phyloP scores from a whole-genome alignment of 2,797 vertebrate genomes.

The Monodelphis domestica region DNA sequence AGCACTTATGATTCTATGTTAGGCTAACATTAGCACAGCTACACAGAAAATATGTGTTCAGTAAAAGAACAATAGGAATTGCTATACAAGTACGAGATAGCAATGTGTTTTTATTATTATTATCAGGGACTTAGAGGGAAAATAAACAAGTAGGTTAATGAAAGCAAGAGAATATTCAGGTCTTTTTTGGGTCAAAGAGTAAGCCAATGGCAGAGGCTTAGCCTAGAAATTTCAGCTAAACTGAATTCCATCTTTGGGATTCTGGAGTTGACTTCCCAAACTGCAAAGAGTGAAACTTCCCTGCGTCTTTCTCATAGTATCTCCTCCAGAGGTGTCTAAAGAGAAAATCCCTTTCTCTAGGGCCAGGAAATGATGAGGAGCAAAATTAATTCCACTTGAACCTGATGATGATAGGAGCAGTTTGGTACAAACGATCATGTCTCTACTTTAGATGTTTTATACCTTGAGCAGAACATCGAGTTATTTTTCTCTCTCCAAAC shows the following conservation, averaged over 20 bases:
- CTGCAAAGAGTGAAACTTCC: conserved; percentile 8
- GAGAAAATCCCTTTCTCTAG: background rate
- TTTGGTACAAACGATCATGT: background rate
- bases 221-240: background rate
- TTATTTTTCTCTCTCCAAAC: conserved; percentile 49
- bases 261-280: background rate
- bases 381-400: conserved; percentile 41
- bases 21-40: background rate
- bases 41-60: background rate
- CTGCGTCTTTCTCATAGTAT: background rate
- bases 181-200: background rate
- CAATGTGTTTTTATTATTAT: background rate
- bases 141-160: too few species aligned
- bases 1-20: background rate
- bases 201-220: background rate
- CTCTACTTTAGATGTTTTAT: background rate
- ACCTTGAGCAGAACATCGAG: background rate
- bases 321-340: background rate
- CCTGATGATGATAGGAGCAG: conserved; percentile 25
- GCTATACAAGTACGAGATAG: background rate
- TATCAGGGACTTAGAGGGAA: background rate
- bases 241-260: background rate
- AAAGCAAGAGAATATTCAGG: background rate
- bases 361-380: conserved; percentile 53
- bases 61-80: background rate